These are phyloP conservation scores for Nemopilema nomurai DNA, from an alignment of 30 jellyfish, hydroid and myxozoan species.

Conservation along the genomic window DNA sequence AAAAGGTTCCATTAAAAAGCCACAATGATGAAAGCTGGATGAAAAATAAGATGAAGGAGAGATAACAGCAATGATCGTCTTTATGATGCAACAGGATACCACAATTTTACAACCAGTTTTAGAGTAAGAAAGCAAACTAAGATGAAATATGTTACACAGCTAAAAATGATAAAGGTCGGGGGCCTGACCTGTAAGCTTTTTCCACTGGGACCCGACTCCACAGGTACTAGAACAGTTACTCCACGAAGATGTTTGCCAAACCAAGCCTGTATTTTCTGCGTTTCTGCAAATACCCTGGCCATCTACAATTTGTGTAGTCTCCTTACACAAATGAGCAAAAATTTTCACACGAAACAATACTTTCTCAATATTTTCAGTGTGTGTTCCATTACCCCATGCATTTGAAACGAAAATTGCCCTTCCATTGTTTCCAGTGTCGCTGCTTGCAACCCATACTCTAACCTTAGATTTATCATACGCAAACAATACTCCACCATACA, in stretches of 20 bases:
- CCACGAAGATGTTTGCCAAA: slow-evolving; percentile 77
- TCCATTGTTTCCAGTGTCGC: slow-evolving; percentile 63
- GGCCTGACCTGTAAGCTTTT: slow-evolving; percentile 61
- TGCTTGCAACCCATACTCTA: slow-evolving; percentile 94
- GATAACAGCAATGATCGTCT: no score
- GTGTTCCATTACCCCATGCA: slow-evolving; percentile 90
- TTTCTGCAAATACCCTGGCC: slow-evolving; percentile 89
- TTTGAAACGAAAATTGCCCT: slow-evolving; percentile 68
- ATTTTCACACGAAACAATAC: slow-evolving; percentile 73
- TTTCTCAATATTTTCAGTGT: slow-evolving; percentile 37
- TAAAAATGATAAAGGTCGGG: no score
- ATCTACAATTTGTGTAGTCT: slow-evolving; percentile 59
- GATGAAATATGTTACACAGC: no score
- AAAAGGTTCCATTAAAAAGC: no score
- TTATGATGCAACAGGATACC: no score
- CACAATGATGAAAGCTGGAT: no score
- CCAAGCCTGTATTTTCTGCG: slow-evolving; percentile 61
- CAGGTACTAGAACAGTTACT: slow-evolving; percentile 85
- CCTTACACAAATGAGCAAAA: slow-evolving; percentile 72
- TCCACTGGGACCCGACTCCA: slow-evolving; percentile 60
- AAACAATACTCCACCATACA: slow-evolving; percentile 85
- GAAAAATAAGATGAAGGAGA: no score
- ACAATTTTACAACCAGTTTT: no score
- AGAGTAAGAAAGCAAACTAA: no score
- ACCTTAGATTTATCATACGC: slow-evolving; percentile 79